Evolutionary conservation across 2,797 vertebrate species (phyloP).

Genomic region (Ctenopoma kingsleyae): DNA sequence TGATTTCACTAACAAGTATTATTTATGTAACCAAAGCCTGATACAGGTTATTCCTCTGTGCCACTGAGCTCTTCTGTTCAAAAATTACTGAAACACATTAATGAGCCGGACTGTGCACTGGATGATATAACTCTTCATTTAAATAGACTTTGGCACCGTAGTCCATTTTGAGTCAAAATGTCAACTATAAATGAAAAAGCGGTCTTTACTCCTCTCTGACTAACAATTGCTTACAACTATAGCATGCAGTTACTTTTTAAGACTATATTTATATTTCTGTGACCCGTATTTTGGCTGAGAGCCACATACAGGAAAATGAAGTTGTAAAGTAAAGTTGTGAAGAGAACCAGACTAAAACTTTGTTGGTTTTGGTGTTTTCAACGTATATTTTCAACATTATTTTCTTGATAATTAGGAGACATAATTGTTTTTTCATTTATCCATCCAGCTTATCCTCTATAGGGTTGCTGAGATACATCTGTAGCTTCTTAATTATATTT

Average conservation of each 20-base stretch:
- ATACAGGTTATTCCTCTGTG: constrained; percentile 6
- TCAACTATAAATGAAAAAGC: constrained; percentile 8
- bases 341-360: not conserved
- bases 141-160: constrained; percentile 2
- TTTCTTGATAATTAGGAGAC: constrained; percentile 1
- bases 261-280: constrained; percentile 9
- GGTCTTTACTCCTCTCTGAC: constrained; percentile 10
- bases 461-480: too few relatives aligned
- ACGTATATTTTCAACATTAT: too few relatives aligned
- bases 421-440: too few relatives aligned
- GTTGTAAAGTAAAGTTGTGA: too few relatives aligned
- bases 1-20: constrained; percentile 6
- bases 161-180: constrained; percentile 27
- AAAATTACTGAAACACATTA: constrained; percentile 1
- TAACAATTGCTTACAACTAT: not conserved
- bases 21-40: constrained; percentile 18
- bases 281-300: not conserved
- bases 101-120: not conserved
- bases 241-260: constrained; percentile 9
- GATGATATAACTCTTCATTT: constrained; percentile 3
- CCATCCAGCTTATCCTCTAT: too few relatives aligned
- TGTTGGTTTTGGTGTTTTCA: too few relatives aligned
- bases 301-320: too few relatives aligned
- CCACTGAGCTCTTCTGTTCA: constrained; percentile 14
- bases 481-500: not conserved